Evolutionary conservation across 1,140 invertebrate species (phyloP), one percentile per base, ranked within the genome.

Genomic region (Pollicipes pollicipes): DNA sequence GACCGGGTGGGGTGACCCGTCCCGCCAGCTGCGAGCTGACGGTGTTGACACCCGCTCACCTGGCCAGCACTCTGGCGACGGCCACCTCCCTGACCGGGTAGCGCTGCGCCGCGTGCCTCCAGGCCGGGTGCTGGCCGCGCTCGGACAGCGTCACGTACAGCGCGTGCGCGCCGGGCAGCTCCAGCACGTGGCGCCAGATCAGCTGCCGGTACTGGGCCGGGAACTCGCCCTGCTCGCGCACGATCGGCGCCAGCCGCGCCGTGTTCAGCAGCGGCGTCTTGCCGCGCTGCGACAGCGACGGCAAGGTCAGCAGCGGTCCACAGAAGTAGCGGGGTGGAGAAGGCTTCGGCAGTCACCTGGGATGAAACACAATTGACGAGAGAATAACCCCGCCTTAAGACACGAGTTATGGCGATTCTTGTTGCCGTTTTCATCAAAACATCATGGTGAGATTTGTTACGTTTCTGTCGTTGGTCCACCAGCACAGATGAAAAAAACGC

Each of bases 201-300:
- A 90, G 81, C 70, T 81, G 80, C 71, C 91, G 83, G 79, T 90
- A 89, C 77, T 87, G 86, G 35, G 85, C 83, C 31, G 91, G 90
- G 80, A 90, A 93, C 79, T 89, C 87, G 68, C 87, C 86, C 80
- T 87, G 91, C 74, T 90, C 87, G 78, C 84, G 86, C 45, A 94
- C 78, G 75, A 94, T 91, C 45, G 37, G 67, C 30, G 8, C 28
- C 21, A 35, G 64, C 29, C 31, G 29, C 21, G 69, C 69, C 30
- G 28, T 35, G 30, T 68, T 35, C 10, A 35, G 32, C 6, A 68
- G 30, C 1, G 67, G 67, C 30, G 32, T 68, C 67, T 68, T 35
- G 32, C 67, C 67, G 30, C 30, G 67, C 67, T 35, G 67, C 3
- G 6, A n/a, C n/a, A n/a, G n/a, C n/a, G n/a, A n/a, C n/a, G n/a